Base-by-base conservation (phyloP, 2,888 invertebrate genomes). In the Heteromurus nitidus region DNA sequence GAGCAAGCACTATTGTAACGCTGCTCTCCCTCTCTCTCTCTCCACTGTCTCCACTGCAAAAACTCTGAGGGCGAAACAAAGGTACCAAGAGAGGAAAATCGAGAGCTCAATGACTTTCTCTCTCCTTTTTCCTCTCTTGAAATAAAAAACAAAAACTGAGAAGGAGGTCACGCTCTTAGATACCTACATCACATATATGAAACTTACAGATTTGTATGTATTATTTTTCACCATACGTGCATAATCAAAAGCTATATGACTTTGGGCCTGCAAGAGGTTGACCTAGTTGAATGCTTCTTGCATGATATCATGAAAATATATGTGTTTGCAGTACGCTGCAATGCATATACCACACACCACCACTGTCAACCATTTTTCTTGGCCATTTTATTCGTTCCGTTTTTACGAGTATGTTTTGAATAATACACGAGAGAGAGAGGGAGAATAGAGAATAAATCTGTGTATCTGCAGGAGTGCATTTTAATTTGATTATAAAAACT, bases 121-220 rank as follows among this genome's bases (percentile, higher is more conserved):
- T 18, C 30, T n/a, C 64, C 47, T 50, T 64, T n/a, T 64, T 26
- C n/a, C 24, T 64, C 50, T 24, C 28, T 72, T 44, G 16, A 50
- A 22, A 5, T 20, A 24, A 30, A 65, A 64, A 74, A 55, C 47
- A 36, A 5, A 36, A 11, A 74, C 50, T n/a, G n/a, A n/a, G 22
- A 73, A 64, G 47, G 31, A 30, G 73, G 73, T 73, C 55, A 65
- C 74, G 73, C 64, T 30, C 50, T 69, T 31, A 26, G 36, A 55
- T 28, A 55, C 36, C 9, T 69, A 55, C 16, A 47, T n/a, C n/a
- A 47, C 16, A 11, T 47, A 47, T 47, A 16, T 11, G 47, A 5
- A n/a, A n/a, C n/a, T n/a, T n/a, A n/a, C n/a, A n/a, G n/a, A n/a
- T n/a, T n/a, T n/a, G n/a, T n/a, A n/a, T n/a, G n/a, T n/a, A n/a